phyloP scores from a whole-genome alignment of 2,888 invertebrate species.

The Cyclophora punctaria region DNA sequence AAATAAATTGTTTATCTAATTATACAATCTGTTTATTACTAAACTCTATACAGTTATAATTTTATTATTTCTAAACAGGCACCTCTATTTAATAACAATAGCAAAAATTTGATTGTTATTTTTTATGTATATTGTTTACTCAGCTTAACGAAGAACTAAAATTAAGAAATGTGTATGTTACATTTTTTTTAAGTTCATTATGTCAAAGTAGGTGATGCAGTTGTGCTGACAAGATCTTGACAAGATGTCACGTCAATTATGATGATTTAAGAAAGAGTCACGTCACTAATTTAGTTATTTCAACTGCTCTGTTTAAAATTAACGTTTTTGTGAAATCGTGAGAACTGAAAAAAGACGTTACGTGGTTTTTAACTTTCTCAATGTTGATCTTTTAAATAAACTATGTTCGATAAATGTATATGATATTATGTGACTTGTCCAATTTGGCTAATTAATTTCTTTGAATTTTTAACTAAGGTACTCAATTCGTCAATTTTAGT shows the following conservation, averaged over 20 bases:
- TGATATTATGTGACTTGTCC: too few species aligned
- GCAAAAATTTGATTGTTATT: neutral
- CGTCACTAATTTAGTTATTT: conserved; percentile 1
- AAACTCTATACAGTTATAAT: neutral
- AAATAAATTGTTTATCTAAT: conserved; percentile 5
- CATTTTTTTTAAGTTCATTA: conserved; percentile 4
- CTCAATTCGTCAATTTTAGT: too few species aligned
- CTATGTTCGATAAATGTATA: too few species aligned
- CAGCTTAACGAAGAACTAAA: conserved; percentile 3
- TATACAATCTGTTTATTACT: neutral
- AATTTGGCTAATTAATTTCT: too few species aligned
- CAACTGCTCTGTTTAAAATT: neutral
- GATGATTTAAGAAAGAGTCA: too few species aligned
- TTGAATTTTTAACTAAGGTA: too few species aligned
- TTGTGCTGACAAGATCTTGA: neutral
- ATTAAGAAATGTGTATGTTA: conserved; percentile 2
- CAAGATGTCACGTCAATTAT: neutral
- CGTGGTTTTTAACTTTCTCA: too few species aligned
- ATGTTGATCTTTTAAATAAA: too few species aligned
- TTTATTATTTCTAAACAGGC: conserved; percentile 1
- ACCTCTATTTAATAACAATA: neutral
- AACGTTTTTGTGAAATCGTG: neutral
- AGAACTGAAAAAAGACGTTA: neutral
- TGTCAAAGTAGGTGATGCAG: neutral
- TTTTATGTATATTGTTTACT: neutral